Percentiles rank a stretch among this genome's conserved stretches.
phyloP scores from a whole-genome alignment of 2,113 vertebrate species.

The Tichodroma muraria region DNA sequence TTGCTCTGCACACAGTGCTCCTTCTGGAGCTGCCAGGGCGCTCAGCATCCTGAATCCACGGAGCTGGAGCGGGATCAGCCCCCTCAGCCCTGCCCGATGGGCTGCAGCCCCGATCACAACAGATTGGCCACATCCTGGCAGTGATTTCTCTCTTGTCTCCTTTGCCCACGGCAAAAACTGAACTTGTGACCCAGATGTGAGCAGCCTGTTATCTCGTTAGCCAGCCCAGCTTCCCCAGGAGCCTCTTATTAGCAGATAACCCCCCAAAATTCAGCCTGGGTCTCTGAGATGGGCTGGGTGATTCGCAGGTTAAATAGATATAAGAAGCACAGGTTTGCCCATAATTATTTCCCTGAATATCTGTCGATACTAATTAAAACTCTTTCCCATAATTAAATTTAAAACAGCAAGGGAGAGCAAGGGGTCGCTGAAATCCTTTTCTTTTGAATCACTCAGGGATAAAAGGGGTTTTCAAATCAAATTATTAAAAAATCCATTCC shows the following conservation, averaged over 20 bases:
- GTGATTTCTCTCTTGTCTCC: neutral
- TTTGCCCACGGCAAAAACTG: neutral
- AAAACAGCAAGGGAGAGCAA: neutral
- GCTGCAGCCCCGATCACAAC: neutral
- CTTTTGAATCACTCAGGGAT: neutral
- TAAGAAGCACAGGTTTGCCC: neutral
- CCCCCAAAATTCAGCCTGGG: neutral
- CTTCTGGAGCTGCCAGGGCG: neutral
- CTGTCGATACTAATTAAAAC: conserved; percentile 45
- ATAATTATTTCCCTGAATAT: neutral
- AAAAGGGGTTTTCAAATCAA: neutral
- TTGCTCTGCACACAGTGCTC: neutral
- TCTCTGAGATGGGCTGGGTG: neutral
- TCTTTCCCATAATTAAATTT: conserved; percentile 27
- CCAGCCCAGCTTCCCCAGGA: neutral
- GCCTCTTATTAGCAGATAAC: neutral
- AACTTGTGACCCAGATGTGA: conserved; percentile 53
- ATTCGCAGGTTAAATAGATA: neutral
- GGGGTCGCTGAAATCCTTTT: neutral
- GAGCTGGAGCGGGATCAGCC: neutral
- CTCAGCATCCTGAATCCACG: neutral
- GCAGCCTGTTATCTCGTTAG: neutral
- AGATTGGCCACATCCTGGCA: neutral
- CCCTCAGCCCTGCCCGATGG: neutral
- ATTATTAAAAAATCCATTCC: neutral